These are phyloP conservation scores for Shinisaurus crocodilurus DNA, from an alignment of 2,113 vertebrate genomes.

Conservation along the genomic window DNA sequence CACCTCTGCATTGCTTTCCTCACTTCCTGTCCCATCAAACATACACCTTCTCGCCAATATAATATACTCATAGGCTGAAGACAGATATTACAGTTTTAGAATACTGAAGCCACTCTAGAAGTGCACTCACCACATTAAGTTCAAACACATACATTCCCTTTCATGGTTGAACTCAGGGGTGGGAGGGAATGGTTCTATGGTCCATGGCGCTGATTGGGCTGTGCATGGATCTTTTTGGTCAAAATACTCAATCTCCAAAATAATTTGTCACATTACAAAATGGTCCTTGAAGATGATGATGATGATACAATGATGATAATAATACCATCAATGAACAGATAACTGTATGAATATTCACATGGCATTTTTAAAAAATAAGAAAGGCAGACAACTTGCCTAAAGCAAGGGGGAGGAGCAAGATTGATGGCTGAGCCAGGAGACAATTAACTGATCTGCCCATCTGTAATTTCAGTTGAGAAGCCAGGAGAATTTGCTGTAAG, in stretches of 20 bases:
- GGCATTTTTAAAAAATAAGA: not conserved
- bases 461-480: conserved; percentile 1
- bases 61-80: not conserved
- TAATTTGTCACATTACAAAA: too few relatives aligned
- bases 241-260: too few relatives aligned
- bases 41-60: not conserved
- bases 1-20: not conserved
- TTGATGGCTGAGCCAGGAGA: not conserved
- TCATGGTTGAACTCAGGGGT: not conserved
- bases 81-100: not conserved
- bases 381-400: not conserved
- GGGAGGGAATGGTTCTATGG: not conserved
- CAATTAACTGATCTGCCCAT: not conserved
- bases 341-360: not conserved
- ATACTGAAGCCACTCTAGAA: not conserved
- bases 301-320: too few relatives aligned
- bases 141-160: too few relatives aligned
- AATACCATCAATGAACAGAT: too few relatives aligned
- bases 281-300: too few relatives aligned
- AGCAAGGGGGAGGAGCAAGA: not conserved
- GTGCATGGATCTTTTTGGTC: too few relatives aligned
- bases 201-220: not conserved
- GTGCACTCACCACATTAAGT: too few relatives aligned
- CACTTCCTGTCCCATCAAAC: not conserved
- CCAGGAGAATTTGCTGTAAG: not conserved